Conservation (phyloP, 2,888 invertebrate species). For the Sericinus montela region DNA sequence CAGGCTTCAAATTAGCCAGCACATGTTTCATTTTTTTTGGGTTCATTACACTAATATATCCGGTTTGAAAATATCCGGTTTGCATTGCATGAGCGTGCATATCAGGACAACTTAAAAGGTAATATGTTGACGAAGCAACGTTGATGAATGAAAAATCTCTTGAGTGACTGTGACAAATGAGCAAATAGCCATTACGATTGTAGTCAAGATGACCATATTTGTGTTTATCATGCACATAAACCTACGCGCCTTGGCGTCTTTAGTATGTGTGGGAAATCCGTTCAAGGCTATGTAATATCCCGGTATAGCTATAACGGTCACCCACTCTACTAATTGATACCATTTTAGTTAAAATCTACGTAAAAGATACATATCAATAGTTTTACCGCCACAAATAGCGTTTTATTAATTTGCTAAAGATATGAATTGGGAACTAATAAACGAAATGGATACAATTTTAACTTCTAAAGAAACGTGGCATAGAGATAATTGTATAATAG, state of each 20-base stretch:
- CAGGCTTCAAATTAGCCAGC: too few relatives aligned
- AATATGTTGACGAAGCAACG: slow-evolving; percentile 2
- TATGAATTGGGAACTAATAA: too few relatives aligned
- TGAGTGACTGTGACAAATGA: slow-evolving; percentile 17
- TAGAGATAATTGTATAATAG: too few relatives aligned
- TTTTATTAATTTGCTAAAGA: neutral
- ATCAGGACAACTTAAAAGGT: neutral
- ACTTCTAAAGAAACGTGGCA: too few relatives aligned
- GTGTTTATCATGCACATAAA: slow-evolving; percentile 19
- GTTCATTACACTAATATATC: too few relatives aligned
- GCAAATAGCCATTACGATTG: slow-evolving; percentile 1
- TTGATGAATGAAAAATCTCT: slow-evolving; percentile 8
- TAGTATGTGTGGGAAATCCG: slow-evolving; percentile 50
- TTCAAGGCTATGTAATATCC: slow-evolving; percentile 36
- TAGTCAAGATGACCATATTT: slow-evolving; percentile 23
- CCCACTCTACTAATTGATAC: slow-evolving; percentile 58
- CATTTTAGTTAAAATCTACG: slow-evolving; percentile 22
- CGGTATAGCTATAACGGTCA: slow-evolving; percentile 41
- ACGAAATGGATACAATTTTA: too few relatives aligned
- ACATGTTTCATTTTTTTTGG: too few relatives aligned
- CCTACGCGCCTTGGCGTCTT: slow-evolving; percentile 23
- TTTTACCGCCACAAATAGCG: neutral
- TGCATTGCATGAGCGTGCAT: too few relatives aligned
- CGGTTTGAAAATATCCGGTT: too few relatives aligned
- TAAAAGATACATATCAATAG: slow-evolving; percentile 7